Percentiles rank a stretch among this genome's conserved stretches.
Conservation (phyloP, 2,888 invertebrate species). For the Endomychus coccineus region DNA sequence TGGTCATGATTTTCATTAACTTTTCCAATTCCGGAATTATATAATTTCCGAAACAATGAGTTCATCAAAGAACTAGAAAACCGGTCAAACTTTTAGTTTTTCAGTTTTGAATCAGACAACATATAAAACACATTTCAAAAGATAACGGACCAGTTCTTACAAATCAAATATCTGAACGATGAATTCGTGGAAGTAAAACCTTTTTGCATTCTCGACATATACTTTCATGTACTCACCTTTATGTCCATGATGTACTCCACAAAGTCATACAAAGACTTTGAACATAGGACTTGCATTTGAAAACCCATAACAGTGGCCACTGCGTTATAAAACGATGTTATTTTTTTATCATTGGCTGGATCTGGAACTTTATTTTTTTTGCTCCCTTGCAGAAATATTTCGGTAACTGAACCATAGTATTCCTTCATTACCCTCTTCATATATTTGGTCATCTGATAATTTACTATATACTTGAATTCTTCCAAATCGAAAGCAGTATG, state of each 20-base stretch:
- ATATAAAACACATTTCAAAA: too few relatives aligned
- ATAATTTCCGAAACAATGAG: too few relatives aligned
- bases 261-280: constrained; percentile 72
- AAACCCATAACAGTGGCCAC: constrained; percentile 82
- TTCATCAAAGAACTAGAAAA: too few relatives aligned
- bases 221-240: constrained; percentile 49
- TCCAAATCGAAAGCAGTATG: constrained; percentile 60
- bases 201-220: not conserved
- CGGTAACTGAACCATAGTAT: constrained; percentile 59
- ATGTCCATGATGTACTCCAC: constrained; percentile 70
- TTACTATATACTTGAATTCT: constrained; percentile 52
- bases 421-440: constrained; percentile 57
- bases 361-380: constrained; percentile 63
- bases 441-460: constrained; percentile 58
- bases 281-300: constrained; percentile 73
- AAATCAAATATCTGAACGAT: too few relatives aligned
- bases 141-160: too few relatives aligned
- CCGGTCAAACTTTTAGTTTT: too few relatives aligned
- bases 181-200: not conserved
- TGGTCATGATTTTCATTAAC: too few relatives aligned
- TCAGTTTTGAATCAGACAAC: too few relatives aligned
- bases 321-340: constrained; percentile 76
- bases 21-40: too few relatives aligned
- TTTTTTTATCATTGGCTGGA: constrained; percentile 54
- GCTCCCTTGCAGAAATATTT: constrained; percentile 58